Base-by-base conservation (phyloP, 2,113 vertebrate species). In the Narcine bancroftii region DNA sequence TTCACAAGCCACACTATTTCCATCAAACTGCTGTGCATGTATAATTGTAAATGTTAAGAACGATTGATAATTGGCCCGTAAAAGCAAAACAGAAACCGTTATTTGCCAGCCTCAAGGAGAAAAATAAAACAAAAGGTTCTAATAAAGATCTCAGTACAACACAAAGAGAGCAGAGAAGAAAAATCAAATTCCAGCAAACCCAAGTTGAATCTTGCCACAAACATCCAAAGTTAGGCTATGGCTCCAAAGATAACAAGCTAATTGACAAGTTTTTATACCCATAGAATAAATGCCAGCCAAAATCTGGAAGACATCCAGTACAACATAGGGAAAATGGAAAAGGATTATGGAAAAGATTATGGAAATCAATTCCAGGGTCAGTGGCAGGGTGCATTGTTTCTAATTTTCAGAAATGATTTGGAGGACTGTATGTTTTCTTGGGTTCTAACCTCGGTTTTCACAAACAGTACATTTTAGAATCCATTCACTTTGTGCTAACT, bases 351-450 rank as follows among this genome's bases (percentile, higher is more conserved):
- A 39, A 75, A 15, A 39, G 36, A 39, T 75, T 17, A 75, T 75
- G 11, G n/a, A 75, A 39, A 75, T 11, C 29, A 39, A n/a, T 75
- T 75, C n/a, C n/a, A 39, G 72, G 29, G n/a, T 39, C n/a, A 75
- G 36, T 75, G 72, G 13, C 36, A 39, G n/a, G 72, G 36, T 21
- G 13, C 36, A 39, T n/a, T 17, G 13, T 75, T 75, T 75, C 11
- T 75, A 75, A 75, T 75, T 75, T 75, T 17, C n/a, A 75, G n/a
- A 75, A 75, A 75, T 75, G n/a, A 75, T 75, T 75, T 75, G n/a
- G 72, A 75, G 72, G n/a, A 75, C 13, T 39, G n/a, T 39, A 39
- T 17, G 17, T 36, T 75, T 75, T 75, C 10, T 39, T 75, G 36
- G n/a, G 36, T 75, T 17, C 72, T 75, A 39, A 39, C 36, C 72